Evolutionary conservation across 2,888 invertebrate species (phyloP), one percentile per base, ranked within the genome.

Genomic region (Rapana venosa): DNA sequence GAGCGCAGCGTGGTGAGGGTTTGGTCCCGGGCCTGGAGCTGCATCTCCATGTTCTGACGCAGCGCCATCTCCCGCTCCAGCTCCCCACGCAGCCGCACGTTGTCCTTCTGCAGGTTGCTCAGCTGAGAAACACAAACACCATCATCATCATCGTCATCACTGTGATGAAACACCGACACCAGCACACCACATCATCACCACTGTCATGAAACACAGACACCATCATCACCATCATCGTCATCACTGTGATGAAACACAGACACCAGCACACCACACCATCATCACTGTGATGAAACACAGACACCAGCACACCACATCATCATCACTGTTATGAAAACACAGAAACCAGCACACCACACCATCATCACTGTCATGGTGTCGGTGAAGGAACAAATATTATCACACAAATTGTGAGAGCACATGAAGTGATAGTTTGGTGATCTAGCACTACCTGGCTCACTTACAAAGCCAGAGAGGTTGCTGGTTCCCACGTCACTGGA

Each of bases 1-100:
- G 94, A 92, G 88, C 94, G 93, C n/a, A 95, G 92, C 87, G 93
- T 94, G 85, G 92, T 92, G 58, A 96, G 93, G 74, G 94, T 93
- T 91, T 96, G 95, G 87, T 95, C 95, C 90, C 95, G 95, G 88
- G 94, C 94, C 90, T 95, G 95, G 6, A 95, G 91, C 91, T 96
- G 96, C 88, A 95, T 92, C 90, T 95, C 95, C 30, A 95, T 91
- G 0, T 94, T 95, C 91, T 95, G 95, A 77, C 95, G 91, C 11
- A 94, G 92, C 22, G 94, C 93, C 20, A 94, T 92, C 91, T 95
- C 95, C 17, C 95, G 93, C 85, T 96, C 96, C 61, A 96, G 90
- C 90, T 96, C 95, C 83, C 93, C 92, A 11, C 95, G 92, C 77
- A 95, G 90, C 85, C 94, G 93, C 74, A 93, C 91, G 91, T 96